phyloP scores from a whole-genome alignment of 2,113 vertebrate species.

The Grantiella picta region DNA sequence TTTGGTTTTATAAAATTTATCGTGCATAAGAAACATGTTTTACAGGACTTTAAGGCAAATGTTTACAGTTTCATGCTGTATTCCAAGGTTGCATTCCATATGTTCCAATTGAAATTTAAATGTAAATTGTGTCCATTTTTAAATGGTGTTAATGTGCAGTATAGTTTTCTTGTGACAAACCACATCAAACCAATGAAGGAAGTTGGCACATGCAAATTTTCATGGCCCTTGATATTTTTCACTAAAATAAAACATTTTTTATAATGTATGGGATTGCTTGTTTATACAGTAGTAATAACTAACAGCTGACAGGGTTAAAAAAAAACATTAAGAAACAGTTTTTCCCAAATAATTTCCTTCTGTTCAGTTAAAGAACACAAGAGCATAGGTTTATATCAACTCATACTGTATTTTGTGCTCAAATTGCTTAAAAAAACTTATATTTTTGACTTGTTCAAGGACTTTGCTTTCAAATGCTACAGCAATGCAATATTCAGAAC shows the following conservation, averaged over 20 bases:
- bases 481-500: not conserved
- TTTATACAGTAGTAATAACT: not conserved
- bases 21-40: not conserved
- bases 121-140: not conserved
- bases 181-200: not conserved
- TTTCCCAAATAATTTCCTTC: not conserved
- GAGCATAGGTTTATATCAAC: not conserved
- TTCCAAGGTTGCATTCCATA: not conserved
- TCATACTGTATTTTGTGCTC: not conserved
- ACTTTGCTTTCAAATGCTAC: not conserved
- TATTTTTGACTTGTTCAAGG: not conserved
- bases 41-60: not conserved
- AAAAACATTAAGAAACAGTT: not conserved
- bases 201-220: not conserved
- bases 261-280: not conserved
- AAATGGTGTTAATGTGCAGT: not conserved
- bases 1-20: not conserved
- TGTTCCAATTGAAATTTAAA: not conserved
- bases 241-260: not conserved
- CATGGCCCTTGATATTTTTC: not conserved
- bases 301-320: not conserved
- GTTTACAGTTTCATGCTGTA: not conserved
- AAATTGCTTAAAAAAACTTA: not conserved
- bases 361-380: not conserved
- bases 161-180: not conserved